Conservation (phyloP, 35 echinoderm and acorn worm species). For the Apostichopus japonicus region DNA sequence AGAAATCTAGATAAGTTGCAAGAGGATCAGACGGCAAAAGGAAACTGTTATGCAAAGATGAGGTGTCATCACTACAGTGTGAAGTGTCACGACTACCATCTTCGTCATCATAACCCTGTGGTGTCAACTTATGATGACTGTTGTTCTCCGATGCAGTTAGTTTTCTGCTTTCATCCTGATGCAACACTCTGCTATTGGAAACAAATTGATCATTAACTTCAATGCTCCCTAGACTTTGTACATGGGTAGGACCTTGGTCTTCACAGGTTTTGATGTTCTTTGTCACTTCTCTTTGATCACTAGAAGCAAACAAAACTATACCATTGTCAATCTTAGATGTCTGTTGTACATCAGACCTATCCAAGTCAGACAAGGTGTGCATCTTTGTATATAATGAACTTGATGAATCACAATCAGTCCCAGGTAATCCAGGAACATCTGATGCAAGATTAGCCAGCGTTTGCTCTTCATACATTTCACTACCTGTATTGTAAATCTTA, state of each 20-base stretch:
- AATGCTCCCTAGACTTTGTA: neutral
- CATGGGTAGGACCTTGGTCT: neutral
- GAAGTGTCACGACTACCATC: neutral
- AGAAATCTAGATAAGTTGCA: slow-evolving; percentile 25
- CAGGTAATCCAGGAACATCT: neutral
- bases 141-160: neutral
- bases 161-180: neutral
- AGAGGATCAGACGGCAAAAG: slow-evolving; percentile 5
- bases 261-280: neutral
- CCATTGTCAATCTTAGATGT: neutral
- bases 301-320: neutral
- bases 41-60: slow-evolving; percentile 15
- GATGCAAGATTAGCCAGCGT: neutral
- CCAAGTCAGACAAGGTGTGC: no score
- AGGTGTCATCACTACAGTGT: neutral
- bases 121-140: no score
- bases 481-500: neutral
- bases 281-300: neutral
- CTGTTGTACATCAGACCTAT: neutral
- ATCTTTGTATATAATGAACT: neutral
- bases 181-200: neutral
- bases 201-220: neutral
- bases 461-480: neutral
- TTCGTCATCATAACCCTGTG: neutral
- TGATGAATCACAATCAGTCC: neutral